Base-by-base conservation (phyloP, 2,113 vertebrate species). In the Elanoides forficatus region DNA sequence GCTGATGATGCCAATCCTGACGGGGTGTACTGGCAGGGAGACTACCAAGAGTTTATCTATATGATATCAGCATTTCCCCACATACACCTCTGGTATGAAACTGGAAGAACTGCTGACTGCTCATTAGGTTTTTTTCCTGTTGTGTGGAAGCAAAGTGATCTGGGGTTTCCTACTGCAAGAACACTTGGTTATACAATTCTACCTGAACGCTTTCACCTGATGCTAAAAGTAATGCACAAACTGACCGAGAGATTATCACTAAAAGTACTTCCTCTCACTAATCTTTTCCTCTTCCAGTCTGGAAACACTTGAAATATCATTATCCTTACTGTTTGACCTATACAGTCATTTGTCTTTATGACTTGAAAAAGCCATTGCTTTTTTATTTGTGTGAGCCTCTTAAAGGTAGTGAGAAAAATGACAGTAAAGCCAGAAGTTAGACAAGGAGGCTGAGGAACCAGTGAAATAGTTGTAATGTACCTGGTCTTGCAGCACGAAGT, bases 141-240 rank as follows among this genome's bases (percentile, higher is more conserved):
- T 71, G 22, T 45, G 32, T 29, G 36, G 52, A 78, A 88, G 43
- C 34, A 88, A 85, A 93, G 45, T 47, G 60, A 45, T 88, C 18
- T 86, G 66, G 36, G 53, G 18, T 38, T 86, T 71, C 70, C 38
- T 42, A 50, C 56, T 88, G 75, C 65, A 88, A 72, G 53, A 63
- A 43, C 7, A 13, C 36, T 38, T 59, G 5, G 10, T 58, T 88
- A 42, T 36, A 40, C 43, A 48, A 42, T 68, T 91, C n/a, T 63
- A 50, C n/a, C 66, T 26, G 68, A 86, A 53, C 0, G 0, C 1
- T 11, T 88, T 68, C 40, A n/a, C 4, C 21, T 27, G 23, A 38
- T 62, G 55, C 52, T 56, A 76, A 29, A 74, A 52, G 13, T 34
- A 81, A 25, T n/a, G 23, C 50, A 70, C 25, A 72, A 66, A 32